Conservation (phyloP, 2,888 invertebrate species). For the Bembecia ichneumoniformis region DNA sequence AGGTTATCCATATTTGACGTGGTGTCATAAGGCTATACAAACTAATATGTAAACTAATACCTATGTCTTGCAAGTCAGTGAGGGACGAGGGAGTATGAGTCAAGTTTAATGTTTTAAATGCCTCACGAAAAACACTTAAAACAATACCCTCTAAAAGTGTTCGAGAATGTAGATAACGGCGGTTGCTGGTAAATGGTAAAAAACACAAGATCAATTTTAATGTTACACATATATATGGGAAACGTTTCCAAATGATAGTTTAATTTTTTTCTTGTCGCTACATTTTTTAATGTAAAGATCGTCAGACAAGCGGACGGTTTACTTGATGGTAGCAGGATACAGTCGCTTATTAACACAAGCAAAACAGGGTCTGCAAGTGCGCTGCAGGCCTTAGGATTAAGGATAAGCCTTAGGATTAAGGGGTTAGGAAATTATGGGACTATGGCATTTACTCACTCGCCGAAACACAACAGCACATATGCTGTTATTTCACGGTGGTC, state of each 20-base stretch:
- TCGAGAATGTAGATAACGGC: slow-evolving; percentile 39
- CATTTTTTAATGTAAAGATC: background rate
- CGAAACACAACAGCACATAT: background rate
- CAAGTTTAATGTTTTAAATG: slow-evolving; percentile 57
- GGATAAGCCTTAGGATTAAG: background rate
- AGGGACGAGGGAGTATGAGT: slow-evolving; percentile 43
- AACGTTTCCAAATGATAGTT: no score
- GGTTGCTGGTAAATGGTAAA: slow-evolving; percentile 35
- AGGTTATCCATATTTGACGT: slow-evolving; percentile 38
- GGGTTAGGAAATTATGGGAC: background rate
- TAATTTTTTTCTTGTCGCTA: background rate
- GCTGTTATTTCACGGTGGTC: no score
- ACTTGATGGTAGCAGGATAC: background rate
- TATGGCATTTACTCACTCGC: background rate
- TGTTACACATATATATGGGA: no score
- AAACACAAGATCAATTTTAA: background rate
- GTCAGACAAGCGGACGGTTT: slow-evolving; percentile 5
- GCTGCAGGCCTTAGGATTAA: background rate
- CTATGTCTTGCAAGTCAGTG: slow-evolving; percentile 28
- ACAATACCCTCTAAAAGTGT: slow-evolving; percentile 48
- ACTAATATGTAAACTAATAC: no score
- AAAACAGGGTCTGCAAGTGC: background rate
- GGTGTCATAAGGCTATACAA: slow-evolving; percentile 19
- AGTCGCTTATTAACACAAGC: background rate
- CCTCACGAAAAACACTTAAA: slow-evolving; percentile 40